A percentile compares a stretch with the other conserved stretches of the same genome.
Conservation (phyloP, 2,888 invertebrate species). For the Calephelis perditalis region DNA sequence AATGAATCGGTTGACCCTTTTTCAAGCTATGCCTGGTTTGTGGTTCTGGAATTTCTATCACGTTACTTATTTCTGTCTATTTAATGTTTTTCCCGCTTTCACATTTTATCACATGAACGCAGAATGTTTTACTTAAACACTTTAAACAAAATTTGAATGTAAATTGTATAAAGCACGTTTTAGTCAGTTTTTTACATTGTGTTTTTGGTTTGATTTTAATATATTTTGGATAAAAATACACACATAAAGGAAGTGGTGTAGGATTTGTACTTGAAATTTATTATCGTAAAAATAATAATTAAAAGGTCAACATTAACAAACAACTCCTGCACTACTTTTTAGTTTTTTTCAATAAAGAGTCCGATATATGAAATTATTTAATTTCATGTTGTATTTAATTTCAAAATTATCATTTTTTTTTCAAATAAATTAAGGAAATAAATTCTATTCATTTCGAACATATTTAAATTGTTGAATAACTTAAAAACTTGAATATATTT, state of each 20-base stretch:
- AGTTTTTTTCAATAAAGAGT: too few species aligned
- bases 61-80: conserved; percentile 46
- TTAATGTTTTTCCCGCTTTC: conserved; percentile 31
- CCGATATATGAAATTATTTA: too few species aligned
- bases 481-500: background rate
- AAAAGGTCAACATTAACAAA: background rate
- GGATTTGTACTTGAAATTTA: background rate
- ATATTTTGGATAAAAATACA: background rate
- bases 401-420: background rate
- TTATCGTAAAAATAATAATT: background rate
- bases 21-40: conserved; percentile 31
- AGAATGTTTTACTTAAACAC: conserved; percentile 3
- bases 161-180: background rate
- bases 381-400: too few species aligned
- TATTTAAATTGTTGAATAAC: too few species aligned
- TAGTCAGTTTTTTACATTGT: background rate
- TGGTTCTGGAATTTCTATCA: conserved; percentile 48
- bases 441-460: background rate
- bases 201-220: background rate
- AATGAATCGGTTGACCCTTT: conserved; percentile 22
- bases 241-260: background rate
- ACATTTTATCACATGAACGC: background rate
- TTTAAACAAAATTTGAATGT: background rate
- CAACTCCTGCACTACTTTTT: background rate
- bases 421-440: background rate